phyloP scores from a whole-genome alignment of 2,113 vertebrate genomes.

The Eudorcas thomsonii region DNA sequence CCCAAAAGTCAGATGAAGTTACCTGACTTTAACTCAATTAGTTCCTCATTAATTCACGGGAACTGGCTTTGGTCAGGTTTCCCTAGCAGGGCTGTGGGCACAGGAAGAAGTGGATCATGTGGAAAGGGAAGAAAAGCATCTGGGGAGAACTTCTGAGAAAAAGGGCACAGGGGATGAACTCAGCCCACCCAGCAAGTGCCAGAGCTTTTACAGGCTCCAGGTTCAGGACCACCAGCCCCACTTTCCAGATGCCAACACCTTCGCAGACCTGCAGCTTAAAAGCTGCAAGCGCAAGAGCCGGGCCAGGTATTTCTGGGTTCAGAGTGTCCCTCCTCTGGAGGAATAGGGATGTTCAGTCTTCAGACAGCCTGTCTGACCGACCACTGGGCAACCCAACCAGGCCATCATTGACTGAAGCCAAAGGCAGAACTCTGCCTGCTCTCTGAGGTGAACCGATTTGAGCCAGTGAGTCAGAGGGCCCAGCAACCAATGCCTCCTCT shows the following conservation, averaged over 20 bases:
- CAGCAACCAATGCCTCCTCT: not conserved
- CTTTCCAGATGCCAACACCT: not conserved
- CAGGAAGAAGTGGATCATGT: not conserved
- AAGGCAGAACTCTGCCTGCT: not conserved
- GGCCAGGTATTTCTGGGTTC: not conserved
- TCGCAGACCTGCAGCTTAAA: not conserved
- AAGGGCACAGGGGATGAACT: not conserved
- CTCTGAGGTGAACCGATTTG: not conserved
- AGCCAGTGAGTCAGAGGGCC: not conserved
- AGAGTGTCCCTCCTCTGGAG: not conserved
- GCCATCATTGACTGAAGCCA: not conserved
- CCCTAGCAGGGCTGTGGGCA: not conserved
- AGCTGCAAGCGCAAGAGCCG: not conserved
- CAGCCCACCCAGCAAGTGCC: not conserved
- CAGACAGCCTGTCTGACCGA: not conserved
- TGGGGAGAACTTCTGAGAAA: not conserved
- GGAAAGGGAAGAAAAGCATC: not conserved
- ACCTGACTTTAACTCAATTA: not conserved
- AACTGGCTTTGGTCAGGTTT: not conserved
- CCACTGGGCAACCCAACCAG: not conserved
- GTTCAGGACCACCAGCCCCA: not conserved
- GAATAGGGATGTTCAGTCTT: not conserved
- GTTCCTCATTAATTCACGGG: not conserved
- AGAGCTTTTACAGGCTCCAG: not conserved
- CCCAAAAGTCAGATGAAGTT: not conserved